phyloP scores from a whole-genome alignment of 2,113 vertebrate genomes.

The Forbesichthys agassizii region DNA sequence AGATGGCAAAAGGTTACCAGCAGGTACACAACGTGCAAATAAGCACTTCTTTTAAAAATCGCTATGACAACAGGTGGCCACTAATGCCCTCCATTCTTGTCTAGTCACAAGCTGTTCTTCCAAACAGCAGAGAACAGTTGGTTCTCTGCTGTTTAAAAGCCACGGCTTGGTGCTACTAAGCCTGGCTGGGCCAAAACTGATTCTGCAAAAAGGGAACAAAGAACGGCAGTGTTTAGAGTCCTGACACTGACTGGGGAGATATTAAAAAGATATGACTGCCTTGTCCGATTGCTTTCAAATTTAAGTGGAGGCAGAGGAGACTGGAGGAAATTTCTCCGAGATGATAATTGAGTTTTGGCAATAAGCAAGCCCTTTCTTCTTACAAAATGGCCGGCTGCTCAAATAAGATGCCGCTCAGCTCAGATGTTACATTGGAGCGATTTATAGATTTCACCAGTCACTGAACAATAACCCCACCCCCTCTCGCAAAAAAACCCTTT shows the following conservation, averaged over 20 bases:
- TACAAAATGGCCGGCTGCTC: neutral
- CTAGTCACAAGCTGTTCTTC: conserved; percentile 3
- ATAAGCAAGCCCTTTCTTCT: neutral
- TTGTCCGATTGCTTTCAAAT: conserved; percentile 24
- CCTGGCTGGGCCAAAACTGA: conserved; percentile 21
- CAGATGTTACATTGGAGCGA: conserved; percentile 25
- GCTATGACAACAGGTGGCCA: conserved; percentile 42
- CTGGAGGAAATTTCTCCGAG: conserved; percentile 13
- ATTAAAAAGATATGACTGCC: conserved; percentile 10
- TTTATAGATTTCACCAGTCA: conserved; percentile 15
- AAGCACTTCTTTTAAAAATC: conserved; percentile 14
- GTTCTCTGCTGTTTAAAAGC: conserved; percentile 9
- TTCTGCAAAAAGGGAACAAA: neutral
- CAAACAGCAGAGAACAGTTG: conserved; percentile 7
- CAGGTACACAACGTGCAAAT: conserved; percentile 5
- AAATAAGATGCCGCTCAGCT: conserved; percentile 9
- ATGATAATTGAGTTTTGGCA: conserved; percentile 11
- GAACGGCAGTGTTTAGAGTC: neutral
- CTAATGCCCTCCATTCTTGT: neutral
- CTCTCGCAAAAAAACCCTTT: neutral
- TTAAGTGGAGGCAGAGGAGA: conserved; percentile 30
- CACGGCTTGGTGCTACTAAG: conserved; percentile 15
- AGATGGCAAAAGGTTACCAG: too few species aligned
- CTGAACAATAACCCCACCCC: neutral
- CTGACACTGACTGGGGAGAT: conserved; percentile 15